Conservation (phyloP, 2,797 vertebrate species). For the Lateolabrax maculatus region DNA sequence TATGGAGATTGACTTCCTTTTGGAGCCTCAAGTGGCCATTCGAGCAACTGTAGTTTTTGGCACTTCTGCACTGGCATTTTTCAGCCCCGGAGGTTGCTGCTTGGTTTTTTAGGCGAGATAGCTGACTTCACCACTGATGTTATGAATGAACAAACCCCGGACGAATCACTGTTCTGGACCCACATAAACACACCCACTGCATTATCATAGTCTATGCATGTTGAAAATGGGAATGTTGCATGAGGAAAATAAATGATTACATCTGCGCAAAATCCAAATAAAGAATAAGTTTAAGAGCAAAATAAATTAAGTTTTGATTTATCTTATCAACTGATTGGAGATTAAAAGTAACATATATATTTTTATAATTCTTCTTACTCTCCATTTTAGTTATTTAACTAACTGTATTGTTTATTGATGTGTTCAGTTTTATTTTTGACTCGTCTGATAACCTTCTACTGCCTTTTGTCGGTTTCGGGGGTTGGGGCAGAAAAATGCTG, state of each 20-base stretch:
- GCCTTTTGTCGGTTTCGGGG: neutral
- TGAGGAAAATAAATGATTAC: neutral
- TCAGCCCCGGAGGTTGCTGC: too few relatives aligned
- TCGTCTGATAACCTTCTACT: neutral
- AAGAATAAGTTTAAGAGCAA: neutral
- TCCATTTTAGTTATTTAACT: neutral
- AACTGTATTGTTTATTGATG: neutral
- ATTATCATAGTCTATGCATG: neutral
- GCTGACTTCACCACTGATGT: neutral
- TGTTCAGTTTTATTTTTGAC: neutral
- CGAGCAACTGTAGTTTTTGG: too few relatives aligned
- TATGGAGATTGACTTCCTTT: too few relatives aligned
- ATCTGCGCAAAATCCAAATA: neutral
- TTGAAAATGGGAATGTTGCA: neutral
- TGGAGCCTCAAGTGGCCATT: too few relatives aligned
- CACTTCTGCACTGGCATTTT: too few relatives aligned
- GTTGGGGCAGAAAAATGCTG: neutral
- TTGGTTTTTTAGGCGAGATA: neutral
- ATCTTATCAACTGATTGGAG: too few relatives aligned
- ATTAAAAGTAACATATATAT: neutral
- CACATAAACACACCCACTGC: neutral
- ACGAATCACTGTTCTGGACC: neutral
- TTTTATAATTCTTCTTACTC: neutral
- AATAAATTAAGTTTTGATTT: neutral
- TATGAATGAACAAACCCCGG: neutral